Evolutionary conservation across 2,888 invertebrate species (phyloP), one percentile per base, ranked within the genome.

Genomic region (Drosophila lacicola): DNA sequence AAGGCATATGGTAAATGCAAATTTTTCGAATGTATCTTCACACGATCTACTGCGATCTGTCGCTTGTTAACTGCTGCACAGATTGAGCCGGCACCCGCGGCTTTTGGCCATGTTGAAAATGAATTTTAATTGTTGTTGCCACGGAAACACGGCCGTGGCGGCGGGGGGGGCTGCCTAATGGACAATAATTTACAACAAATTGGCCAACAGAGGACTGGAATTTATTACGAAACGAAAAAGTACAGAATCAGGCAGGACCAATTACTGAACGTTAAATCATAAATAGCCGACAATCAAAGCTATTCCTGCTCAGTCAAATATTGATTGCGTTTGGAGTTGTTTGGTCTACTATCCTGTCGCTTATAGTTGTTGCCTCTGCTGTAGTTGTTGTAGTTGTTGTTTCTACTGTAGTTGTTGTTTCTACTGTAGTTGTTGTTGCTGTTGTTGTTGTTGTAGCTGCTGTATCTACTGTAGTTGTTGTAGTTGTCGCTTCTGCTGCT

Each of bases 41-140:
- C 86, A 86, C 90, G 88, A 86, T 86, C 86, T 63, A 17, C 47
- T 21, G 37, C 36, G 39, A 49, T 57, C 60, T 50, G 41, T 21
- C 14, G 68, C 78, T 84, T 88, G 86, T 85, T 88, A 80, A 83
- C 83, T 81, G 60, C 65, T 58, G 29, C 45, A 45, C 55, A 63
- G 66, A 49, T 63, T 36, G 55, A 53, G 53, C 41, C 53, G 61
- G 66, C 75, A 78, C 79, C 71, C 63, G 75, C 66, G 78, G 74
- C 70, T 37, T 63, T 56, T 68, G 60, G 46, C 45, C 73, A 70
- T 86, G 90, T 87, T 70, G 74, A 70, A 90, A 86, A 86, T 86
- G 82, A 90, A 90, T 86, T 86, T 90, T 86, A 90, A 86, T 86
- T 86, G 89, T 70, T 61, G 55, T 54, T 54, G 56, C 33, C 49